Base-by-base conservation (phyloP, 2,113 vertebrate species). In the Prionailurus bengalensis region DNA sequence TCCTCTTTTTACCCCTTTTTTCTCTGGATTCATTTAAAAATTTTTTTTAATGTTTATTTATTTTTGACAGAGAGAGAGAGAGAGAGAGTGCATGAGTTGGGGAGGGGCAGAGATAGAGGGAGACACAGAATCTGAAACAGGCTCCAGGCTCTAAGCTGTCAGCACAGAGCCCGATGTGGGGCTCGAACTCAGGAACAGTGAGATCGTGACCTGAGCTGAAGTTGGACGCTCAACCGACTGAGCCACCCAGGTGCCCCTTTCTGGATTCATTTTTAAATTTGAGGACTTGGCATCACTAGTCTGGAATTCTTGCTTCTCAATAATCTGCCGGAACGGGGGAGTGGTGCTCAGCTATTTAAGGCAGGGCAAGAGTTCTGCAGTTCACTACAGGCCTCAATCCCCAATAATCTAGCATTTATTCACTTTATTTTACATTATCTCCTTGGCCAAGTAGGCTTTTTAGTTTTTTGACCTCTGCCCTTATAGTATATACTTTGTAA, bases 221-320 rank as follows among this genome's bases (percentile, higher is more conserved):
- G 51, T 51, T 14, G 51, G 51, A 51, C 3, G 13, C 51, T 14
- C 51, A 51, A 51, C 51, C 14, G 51, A 51, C 51, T 51, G 51
- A 51, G 51, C 51, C 51, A 51, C 51, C 51, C 13, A 14, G 51
- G 51, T 3, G 51, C 3, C 51, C 51, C 51, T 45, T 45, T 45
- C 45, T 51, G 51, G 51, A 39, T 7, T 51, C 6, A 17, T 36
- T 23, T 90, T 82, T 84, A 58, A 66, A 87, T 36, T 45, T 90
- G 58, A 96, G 84, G 33, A 55, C 45, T 16, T 53, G 45, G 68
- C 23, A 74, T 74, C 15, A 66, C 3, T 61, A 1, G 9, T 84
- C 45, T 80, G 19, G 53, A 91, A 91, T 94, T 80, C 19, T 93
- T 27, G 1, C 42, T 76, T 86, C 27, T 61, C 51, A 71, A 86